A percentile compares a stretch with the other conserved stretches of the same genome.
phyloP scores from a whole-genome alignment of 2,113 vertebrate species.

The Prolemur simus region DNA sequence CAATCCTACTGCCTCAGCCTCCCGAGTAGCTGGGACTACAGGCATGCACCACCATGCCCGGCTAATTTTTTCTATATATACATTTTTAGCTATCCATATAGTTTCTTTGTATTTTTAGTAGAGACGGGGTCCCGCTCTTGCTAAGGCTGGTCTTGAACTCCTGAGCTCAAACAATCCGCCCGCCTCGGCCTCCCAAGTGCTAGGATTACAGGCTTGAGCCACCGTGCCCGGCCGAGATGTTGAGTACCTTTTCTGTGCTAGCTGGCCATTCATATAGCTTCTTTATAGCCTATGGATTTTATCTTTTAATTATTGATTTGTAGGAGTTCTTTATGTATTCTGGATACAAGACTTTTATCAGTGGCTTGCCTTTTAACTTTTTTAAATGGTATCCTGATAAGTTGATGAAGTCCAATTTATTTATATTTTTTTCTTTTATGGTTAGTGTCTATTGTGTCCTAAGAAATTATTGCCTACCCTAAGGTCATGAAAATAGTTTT shows the following conservation, averaged over 20 bases:
- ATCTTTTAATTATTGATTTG: background rate
- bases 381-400: conserved; percentile 6
- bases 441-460: background rate
- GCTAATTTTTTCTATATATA: no score
- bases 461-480: background rate
- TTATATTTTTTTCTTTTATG: background rate
- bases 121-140: no score
- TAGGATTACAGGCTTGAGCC: no score
- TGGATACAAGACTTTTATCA: background rate
- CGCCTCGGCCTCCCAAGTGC: no score
- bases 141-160: no score
- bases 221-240: no score
- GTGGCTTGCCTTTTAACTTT: conserved; percentile 3
- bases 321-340: background rate
- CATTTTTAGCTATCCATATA: no score
- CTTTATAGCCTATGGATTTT: background rate
- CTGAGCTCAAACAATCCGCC: no score
- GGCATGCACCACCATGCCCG: no score
- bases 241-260: background rate
- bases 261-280: background rate
- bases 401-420: background rate
- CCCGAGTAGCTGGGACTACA: no score
- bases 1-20: no score
- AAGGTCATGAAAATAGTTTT: background rate
- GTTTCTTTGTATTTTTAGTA: no score